phyloP scores from a whole-genome alignment of 2,113 vertebrate genomes.

The Epinephelus moara region DNA sequence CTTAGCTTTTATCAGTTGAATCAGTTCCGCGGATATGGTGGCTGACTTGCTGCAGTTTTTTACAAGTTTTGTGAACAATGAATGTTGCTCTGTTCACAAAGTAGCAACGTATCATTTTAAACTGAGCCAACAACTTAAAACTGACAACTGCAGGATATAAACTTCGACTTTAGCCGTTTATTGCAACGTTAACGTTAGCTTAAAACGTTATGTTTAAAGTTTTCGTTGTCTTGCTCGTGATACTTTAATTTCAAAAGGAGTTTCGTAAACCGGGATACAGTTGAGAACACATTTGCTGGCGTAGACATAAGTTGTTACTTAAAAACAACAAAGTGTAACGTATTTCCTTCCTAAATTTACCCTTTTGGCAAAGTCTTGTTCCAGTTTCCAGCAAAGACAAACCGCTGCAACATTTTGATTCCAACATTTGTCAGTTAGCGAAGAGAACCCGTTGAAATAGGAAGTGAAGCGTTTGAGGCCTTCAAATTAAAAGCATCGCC shows the following conservation, averaged over 20 bases:
- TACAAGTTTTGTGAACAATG: slow-evolving; percentile 47
- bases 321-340: not conserved
- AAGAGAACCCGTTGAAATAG: not conserved
- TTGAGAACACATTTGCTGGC: not conserved
- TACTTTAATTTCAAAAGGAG: not conserved
- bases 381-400: slow-evolving; percentile 37
- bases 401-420: slow-evolving; percentile 47
- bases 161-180: not conserved
- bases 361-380: slow-evolving; percentile 1
- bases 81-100: slow-evolving; percentile 8
- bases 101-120: not conserved
- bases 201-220: not conserved
- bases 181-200: not conserved
- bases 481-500: slow-evolving; percentile 64
- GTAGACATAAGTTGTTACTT: not conserved
- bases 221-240: slow-evolving; percentile 8
- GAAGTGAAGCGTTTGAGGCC: not conserved
- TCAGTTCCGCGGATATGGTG: slow-evolving; percentile 19
- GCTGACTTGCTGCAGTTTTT: slow-evolving; percentile 16
- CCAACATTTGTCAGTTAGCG: slow-evolving; percentile 1
- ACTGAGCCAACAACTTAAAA: too few species aligned
- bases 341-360: not conserved
- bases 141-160: not conserved
- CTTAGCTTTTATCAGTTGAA: not conserved
- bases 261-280: not conserved